phyloP scores from a whole-genome alignment of 37 sponge, comb jelly and placozoan species.

The Sycon ciliatum region DNA sequence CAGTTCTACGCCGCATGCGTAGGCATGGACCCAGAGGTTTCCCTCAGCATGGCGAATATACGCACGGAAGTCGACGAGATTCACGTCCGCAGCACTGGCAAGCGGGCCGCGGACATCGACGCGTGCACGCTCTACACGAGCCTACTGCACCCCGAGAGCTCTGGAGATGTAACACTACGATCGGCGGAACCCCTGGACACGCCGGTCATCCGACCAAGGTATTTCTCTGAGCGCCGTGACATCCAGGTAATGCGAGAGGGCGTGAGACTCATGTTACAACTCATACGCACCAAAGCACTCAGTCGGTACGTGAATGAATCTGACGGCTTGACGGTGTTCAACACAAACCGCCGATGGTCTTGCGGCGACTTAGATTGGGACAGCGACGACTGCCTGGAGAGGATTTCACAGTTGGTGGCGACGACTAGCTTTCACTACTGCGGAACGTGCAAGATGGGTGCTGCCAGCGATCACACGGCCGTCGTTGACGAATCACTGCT shows the following conservation, averaged over 20 bases:
- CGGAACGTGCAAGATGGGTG: slow-evolving; percentile 82
- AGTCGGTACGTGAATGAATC: no score
- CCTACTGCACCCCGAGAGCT: slow-evolving; percentile 52
- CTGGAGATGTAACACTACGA: slow-evolving; percentile 45
- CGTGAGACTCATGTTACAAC: slow-evolving; percentile 34
- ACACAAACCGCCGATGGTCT: no score
- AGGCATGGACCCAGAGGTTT: no score
- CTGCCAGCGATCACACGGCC: slow-evolving; percentile 28
- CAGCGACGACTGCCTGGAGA: no score
- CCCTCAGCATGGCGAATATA: no score
- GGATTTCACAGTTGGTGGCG: slow-evolving; percentile 36
- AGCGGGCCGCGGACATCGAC: no score
- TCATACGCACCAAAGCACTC: slow-evolving; percentile 39
- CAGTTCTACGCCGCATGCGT: no score
- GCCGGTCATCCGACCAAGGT: slow-evolving; percentile 66
- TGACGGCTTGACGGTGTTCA: no score
- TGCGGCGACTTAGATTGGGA: no score
- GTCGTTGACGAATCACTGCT: slow-evolving; percentile 62
- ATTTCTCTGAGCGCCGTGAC: slow-evolving; percentile 53
- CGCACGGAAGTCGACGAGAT: no score
- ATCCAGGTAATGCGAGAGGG: slow-evolving; percentile 42
- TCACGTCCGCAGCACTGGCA: no score
- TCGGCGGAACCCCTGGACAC: slow-evolving; percentile 25
- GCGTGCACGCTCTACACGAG: no score
- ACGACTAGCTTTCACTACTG: slow-evolving; percentile 50